Evolutionary conservation across 2,797 vertebrate species (phyloP), one percentile per base, ranked within the genome.

Genomic region (Argyrosomus regius): DNA sequence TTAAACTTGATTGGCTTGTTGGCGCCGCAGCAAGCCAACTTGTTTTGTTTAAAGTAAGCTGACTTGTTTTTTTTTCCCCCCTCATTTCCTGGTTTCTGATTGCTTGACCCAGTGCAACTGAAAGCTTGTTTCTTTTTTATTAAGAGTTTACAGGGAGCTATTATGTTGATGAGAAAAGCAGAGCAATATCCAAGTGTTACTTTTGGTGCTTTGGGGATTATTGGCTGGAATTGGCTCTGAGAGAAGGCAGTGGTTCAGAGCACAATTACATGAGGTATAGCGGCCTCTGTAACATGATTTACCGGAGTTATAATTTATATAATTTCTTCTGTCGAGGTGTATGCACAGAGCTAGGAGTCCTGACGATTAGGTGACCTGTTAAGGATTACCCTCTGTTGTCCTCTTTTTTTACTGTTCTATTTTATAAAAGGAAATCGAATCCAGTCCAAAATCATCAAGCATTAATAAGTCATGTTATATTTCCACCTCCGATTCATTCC

Each of bases 1-100:
- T 65, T 77, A 35, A 68, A 78, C 77, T 83, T 80, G 74, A 89
- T 84, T 84, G 77, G 61, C 50, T 66, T 60, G 56, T 77, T 87
- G 80, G 86, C 68, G 5, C 67, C 24, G 56, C 45, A 65, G 75
- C 66, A 20, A 50, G 53, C 35, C 28, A 12, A 39, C 58, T 87
- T 54, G 53, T 78, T 74, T 84, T 60, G 68, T 77, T 84, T 80
- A 65, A 75, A 80, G 60, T 81, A 63, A 59, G 59, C 46, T 60
- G 26, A 63, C 45, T 18, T 72, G 41, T 63, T 26, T 3, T 48
- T 57, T n/a, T 45, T 28, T 18, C 10, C 13, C 5, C 43, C 43
- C 17, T 66, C 16, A n/a, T 65, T 13, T 52, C 31, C 26, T 35
- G 1, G 5, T 39, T 65, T 53, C 50, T 71, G 35, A 86, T 80